These are phyloP conservation scores for Sinonovacula constricta DNA, from an alignment of 1,140 invertebrate genomes.

Conservation along the genomic window DNA sequence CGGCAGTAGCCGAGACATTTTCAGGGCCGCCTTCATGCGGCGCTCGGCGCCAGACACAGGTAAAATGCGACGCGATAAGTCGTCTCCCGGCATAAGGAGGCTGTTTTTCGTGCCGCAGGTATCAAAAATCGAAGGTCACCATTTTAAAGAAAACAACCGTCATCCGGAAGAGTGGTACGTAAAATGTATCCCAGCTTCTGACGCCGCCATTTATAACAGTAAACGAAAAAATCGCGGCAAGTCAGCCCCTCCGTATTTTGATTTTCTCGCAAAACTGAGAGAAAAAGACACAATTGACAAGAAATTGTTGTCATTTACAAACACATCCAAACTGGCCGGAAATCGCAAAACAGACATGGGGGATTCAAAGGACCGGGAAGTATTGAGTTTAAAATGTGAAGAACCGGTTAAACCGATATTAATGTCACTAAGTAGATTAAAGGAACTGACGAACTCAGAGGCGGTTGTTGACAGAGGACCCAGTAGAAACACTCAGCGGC, in stretches of 20 bases:
- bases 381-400: slow-evolving; percentile 48
- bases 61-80: too few relatives aligned
- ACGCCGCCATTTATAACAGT: slow-evolving; percentile 51
- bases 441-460: slow-evolving; percentile 39
- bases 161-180: slow-evolving; percentile 60
- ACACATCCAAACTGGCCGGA: slow-evolving; percentile 14
- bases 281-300: slow-evolving; percentile 36
- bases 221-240: slow-evolving; percentile 35
- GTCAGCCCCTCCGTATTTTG: slow-evolving; percentile 47
- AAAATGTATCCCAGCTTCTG: slow-evolving; percentile 54
- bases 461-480: slow-evolving; percentile 39
- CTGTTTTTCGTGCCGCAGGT: too few relatives aligned
- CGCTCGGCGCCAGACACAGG: too few relatives aligned
- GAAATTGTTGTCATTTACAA: slow-evolving; percentile 17
- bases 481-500: slow-evolving; percentile 43
- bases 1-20: too few relatives aligned
- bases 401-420: slow-evolving; percentile 49
- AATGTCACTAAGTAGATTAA: slow-evolving; percentile 38
- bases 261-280: slow-evolving; percentile 34
- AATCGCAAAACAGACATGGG: slow-evolving; percentile 5
- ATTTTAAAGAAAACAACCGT: slow-evolving; percentile 47
- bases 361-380: slow-evolving; percentile 9
- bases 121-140: slow-evolving; percentile 11
- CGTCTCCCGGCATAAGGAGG: too few relatives aligned
- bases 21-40: too few relatives aligned